Conservation (phyloP, 2,113 vertebrate species). For the Aptenodytes forsteri region DNA sequence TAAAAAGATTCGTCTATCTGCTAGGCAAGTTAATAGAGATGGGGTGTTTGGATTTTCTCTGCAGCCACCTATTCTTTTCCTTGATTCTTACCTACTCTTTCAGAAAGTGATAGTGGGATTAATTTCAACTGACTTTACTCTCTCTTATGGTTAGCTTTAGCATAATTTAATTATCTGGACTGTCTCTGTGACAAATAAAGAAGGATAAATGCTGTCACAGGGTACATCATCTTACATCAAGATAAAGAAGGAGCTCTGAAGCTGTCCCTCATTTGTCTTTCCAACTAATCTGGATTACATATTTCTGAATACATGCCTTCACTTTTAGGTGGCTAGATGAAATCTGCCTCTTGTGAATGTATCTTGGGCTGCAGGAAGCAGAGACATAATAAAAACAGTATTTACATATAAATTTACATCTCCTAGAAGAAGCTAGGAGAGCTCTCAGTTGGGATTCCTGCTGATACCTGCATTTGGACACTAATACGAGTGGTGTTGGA, state of each 20-base stretch:
- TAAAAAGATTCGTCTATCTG: neutral
- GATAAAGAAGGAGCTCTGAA: neutral
- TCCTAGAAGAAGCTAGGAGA: neutral
- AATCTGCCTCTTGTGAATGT: neutral
- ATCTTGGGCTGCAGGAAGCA: neutral
- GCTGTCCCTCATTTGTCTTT: neutral
- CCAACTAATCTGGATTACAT: neutral
- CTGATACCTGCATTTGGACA: neutral
- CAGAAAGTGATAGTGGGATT: neutral
- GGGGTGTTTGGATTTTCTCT: neutral
- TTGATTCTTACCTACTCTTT: neutral
- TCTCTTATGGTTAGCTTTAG: neutral
- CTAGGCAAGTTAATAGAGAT: neutral
- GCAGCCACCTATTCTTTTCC: neutral
- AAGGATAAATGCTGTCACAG: neutral
- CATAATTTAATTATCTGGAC: neutral
- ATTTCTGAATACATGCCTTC: neutral
- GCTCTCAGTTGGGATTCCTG: neutral
- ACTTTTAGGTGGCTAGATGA: neutral
- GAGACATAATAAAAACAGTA: neutral
- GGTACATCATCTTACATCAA: neutral
- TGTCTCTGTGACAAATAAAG: neutral
- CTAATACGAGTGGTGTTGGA: neutral
- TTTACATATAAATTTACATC: neutral
- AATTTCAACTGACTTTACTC: neutral